These are phyloP conservation scores for Eueides isabella DNA, from an alignment of 1,140 invertebrate genomes.

Conservation along the genomic window DNA sequence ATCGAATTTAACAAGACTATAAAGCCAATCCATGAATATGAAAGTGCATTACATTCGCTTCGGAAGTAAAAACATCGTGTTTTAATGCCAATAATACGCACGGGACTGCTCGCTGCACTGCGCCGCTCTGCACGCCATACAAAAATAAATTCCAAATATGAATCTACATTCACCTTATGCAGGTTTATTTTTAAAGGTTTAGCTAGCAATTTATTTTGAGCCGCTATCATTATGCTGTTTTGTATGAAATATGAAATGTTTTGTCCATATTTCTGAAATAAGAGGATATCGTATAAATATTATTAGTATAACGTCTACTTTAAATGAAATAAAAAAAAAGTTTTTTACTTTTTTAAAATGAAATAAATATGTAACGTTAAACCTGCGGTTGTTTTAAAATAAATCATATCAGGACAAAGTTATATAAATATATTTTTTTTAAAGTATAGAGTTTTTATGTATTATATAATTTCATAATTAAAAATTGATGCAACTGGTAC, in stretches of 20 bases:
- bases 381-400: too few species aligned
- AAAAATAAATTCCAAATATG: constrained; percentile 42
- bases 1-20: constrained; percentile 56
- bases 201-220: constrained; percentile 31
- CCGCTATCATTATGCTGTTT: constrained; percentile 21
- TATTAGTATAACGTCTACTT: neutral
- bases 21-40: constrained; percentile 59
- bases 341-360: too few species aligned
- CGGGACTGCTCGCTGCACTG: constrained; percentile 33
- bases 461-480: too few species aligned
- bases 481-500: too few species aligned
- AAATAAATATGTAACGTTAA: too few species aligned
- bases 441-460: too few species aligned
- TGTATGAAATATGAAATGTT: constrained; percentile 8
- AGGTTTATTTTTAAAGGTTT: constrained; percentile 36
- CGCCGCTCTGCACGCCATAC: constrained; percentile 35
- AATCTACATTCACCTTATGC: constrained; percentile 39
- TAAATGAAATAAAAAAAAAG: too few species aligned
- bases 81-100: constrained; percentile 58
- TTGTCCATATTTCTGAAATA: neutral
- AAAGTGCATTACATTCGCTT: constrained; percentile 62
- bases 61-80: constrained; percentile 57
- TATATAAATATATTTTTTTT: too few species aligned
- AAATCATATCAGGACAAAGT: too few species aligned
- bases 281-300: neutral